These are phyloP conservation scores for Agraylea sexmaculata DNA, from an alignment of 1,140 invertebrate species.

Conservation along the genomic window DNA sequence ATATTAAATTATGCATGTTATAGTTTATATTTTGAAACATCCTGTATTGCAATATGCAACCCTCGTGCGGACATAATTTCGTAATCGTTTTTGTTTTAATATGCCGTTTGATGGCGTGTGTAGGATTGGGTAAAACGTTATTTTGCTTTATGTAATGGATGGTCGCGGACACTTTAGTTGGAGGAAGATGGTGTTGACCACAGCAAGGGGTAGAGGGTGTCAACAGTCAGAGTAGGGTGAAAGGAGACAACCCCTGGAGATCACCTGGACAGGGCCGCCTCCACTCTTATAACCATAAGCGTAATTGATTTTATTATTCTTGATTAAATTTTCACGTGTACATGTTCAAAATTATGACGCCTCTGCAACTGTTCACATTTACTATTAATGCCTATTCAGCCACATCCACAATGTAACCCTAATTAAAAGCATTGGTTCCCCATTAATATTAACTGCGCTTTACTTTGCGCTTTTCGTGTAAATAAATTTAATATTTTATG, in stretches of 20 bases:
- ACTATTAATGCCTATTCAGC: background rate
- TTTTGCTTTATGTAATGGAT: slow-evolving; percentile 22
- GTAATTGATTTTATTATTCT: slow-evolving; percentile 20
- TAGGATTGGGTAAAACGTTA: slow-evolving; percentile 18
- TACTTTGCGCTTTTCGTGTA: too few species aligned
- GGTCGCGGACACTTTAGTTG: slow-evolving; percentile 18
- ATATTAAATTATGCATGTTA: too few species aligned
- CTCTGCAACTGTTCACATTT: background rate
- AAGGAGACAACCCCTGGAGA: slow-evolving; percentile 1
- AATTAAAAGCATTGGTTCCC: too few species aligned
- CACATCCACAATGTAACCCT: too few species aligned
- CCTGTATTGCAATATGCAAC: too few species aligned
- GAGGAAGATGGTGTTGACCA: slow-evolving; percentile 20
- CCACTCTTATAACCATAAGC: background rate
- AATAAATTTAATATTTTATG: too few species aligned
- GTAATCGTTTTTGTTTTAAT: slow-evolving; percentile 23
- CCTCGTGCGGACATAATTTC: slow-evolving; percentile 21
- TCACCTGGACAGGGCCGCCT: background rate
- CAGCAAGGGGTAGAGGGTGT: slow-evolving; percentile 3
- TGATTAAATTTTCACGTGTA: slow-evolving; percentile 22
- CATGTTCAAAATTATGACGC: slow-evolving; percentile 13
- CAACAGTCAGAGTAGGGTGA: background rate
- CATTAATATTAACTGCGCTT: too few species aligned
- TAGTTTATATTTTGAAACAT: too few species aligned
- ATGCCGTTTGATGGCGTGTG: slow-evolving; percentile 22